Evolutionary conservation across 1,140 invertebrate genomes (phyloP).

Genomic region (Carposina sasakii): DNA sequence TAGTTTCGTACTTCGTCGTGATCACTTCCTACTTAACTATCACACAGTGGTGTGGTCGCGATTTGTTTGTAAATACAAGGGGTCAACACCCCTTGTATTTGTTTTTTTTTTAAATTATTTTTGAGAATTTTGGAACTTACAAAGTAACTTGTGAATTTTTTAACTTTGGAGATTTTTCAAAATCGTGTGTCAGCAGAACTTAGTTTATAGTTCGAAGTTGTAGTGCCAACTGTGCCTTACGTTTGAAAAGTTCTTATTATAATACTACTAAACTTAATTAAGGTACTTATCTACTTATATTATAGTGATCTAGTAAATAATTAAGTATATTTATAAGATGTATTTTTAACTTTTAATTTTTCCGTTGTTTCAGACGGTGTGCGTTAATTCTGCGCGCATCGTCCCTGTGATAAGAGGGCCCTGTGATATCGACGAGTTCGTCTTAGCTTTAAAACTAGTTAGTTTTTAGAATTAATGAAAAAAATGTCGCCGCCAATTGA

Average conservation of each 20-base stretch:
- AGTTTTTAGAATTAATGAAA: constrained; percentile 48
- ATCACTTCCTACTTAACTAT: constrained; percentile 37
- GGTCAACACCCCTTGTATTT: constrained; percentile 48
- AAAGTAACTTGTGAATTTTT: constrained; percentile 2
- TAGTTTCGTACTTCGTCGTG: constrained; percentile 47
- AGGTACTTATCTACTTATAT: too few species aligned
- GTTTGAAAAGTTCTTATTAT: too few species aligned
- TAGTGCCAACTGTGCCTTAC: too few species aligned
- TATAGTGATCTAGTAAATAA: too few species aligned
- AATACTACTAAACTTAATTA: too few species aligned
- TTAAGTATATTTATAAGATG: not conserved
- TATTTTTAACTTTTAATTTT: constrained; percentile 27
- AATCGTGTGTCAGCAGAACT: too few species aligned
- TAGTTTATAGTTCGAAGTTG: too few species aligned
- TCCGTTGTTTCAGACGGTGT: constrained; percentile 68
- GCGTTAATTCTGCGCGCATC: constrained; percentile 65
- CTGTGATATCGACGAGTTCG: constrained; percentile 70
- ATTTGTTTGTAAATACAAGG: constrained; percentile 60
- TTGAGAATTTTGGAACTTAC: constrained; percentile 1
- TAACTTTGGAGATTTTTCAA: not conserved
- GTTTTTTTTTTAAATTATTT: constrained; percentile 17
- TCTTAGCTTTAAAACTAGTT: constrained; percentile 70
- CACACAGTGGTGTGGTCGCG: constrained; percentile 18
- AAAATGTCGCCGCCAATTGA: constrained; percentile 59
- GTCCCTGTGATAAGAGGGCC: constrained; percentile 67